phyloP scores from a whole-genome alignment of 1,140 invertebrate species.

The Rhopalosiphum maidis region DNA sequence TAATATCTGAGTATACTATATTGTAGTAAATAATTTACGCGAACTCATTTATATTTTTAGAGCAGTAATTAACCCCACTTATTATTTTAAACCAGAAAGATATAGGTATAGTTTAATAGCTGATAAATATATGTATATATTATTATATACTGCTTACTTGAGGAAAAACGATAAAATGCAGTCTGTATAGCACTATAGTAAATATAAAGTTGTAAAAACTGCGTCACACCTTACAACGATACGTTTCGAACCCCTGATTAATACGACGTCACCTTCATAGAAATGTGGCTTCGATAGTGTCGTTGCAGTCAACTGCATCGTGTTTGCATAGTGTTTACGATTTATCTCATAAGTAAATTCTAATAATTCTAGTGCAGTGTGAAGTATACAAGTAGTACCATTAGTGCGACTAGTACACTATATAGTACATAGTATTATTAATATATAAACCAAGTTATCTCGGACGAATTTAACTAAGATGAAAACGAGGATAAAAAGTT shows the following conservation, averaged over 20 bases:
- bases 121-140: background rate
- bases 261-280: conserved; percentile 28
- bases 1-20: background rate
- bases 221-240: background rate
- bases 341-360: background rate
- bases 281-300: background rate
- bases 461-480: background rate
- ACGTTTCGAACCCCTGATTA: conserved; percentile 48
- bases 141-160: background rate
- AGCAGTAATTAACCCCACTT: conserved; percentile 22
- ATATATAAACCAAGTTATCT: background rate
- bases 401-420: background rate
- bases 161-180: background rate
- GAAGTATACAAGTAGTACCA: background rate
- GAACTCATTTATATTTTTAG: conserved; percentile 1
- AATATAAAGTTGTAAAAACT: background rate
- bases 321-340: conserved; percentile 27
- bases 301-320: conserved; percentile 24
- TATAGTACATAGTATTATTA: background rate
- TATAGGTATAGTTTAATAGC: background rate
- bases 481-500: no score
- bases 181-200: background rate
- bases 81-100: background rate
- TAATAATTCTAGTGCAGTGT: background rate
- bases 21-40: background rate